Conservation (phyloP, 1,140 invertebrate genomes). For the Aplysia californica region DNA sequence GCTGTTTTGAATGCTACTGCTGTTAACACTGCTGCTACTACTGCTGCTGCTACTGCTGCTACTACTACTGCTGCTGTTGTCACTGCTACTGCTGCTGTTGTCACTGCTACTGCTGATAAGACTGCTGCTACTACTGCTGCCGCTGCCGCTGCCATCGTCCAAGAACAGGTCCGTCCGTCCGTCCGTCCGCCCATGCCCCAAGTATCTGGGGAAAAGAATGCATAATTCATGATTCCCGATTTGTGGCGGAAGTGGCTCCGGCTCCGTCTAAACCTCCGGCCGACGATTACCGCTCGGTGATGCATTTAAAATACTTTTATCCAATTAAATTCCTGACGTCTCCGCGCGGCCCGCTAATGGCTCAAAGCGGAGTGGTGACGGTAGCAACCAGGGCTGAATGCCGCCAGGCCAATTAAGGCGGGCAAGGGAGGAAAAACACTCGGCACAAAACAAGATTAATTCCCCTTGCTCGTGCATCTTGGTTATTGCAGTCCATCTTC, state of each 20-base stretch:
- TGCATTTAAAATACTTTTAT: conserved; percentile 34
- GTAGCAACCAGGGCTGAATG: conserved; percentile 15
- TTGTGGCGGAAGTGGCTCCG: conserved; percentile 11
- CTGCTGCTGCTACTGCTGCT: no score
- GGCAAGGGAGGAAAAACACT: conserved; percentile 4
- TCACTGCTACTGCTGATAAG: no score
- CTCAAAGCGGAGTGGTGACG: conserved; percentile 7
- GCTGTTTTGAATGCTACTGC: no score
- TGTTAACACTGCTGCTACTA: no score
- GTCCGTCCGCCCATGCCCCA: no score
- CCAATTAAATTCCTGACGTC: conserved; percentile 30
- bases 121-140: no score
- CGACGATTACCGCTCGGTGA: conserved; percentile 20
- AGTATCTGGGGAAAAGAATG: no score
- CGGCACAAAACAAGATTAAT: conserved; percentile 30
- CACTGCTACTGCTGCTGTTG: no score
- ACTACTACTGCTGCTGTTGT: no score
- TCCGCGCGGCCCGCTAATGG: conserved; percentile 15
- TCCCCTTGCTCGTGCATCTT: conserved; percentile 25
- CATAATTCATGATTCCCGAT: no score
- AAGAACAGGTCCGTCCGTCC: no score
- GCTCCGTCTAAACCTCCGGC: conserved; percentile 23
- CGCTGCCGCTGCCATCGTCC: no score
- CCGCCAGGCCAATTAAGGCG: conserved; percentile 22
- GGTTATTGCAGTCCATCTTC: conserved; percentile 26